Conservation (phyloP, 2,113 vertebrate genomes). For the Lucifuga dentata region DNA sequence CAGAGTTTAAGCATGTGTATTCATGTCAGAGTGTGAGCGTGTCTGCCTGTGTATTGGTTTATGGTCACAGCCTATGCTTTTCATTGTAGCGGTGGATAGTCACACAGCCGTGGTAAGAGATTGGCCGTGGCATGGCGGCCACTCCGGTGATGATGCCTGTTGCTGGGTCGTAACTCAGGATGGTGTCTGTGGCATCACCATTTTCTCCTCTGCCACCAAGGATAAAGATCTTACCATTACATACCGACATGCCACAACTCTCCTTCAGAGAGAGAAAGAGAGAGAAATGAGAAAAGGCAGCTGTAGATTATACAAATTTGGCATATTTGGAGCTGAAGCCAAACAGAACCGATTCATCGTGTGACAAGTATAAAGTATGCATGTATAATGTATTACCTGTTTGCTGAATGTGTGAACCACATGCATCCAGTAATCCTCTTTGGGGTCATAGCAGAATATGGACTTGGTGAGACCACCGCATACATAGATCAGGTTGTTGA, state of each 20-base stretch:
- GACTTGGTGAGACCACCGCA: conserved; percentile 97
- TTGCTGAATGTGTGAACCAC: conserved; percentile 96
- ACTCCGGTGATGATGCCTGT: conserved; percentile 96
- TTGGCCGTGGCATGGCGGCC: conserved; percentile 95
- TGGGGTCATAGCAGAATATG: conserved; percentile 96
- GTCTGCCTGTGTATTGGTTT: conserved; percentile 7
- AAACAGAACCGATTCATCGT: neutral
- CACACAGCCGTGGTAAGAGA: conserved; percentile 98
- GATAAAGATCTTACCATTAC: conserved; percentile 98
- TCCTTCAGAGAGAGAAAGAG: conserved; percentile 83
- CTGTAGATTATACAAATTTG: neutral
- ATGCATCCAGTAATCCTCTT: conserved; percentile 98
- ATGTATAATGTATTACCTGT: conserved; percentile 84
- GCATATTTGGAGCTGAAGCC: neutral
- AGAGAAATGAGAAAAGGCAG: neutral
- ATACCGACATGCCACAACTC: conserved; percentile 98
- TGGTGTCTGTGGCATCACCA: conserved; percentile 94
- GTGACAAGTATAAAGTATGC: neutral
- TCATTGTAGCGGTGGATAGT: conserved; percentile 98
- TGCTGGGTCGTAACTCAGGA: conserved; percentile 95
- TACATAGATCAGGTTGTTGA: conserved; percentile 97
- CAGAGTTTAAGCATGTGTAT: conserved; percentile 21
- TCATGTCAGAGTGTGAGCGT: conserved; percentile 24
- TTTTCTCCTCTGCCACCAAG: conserved; percentile 94
- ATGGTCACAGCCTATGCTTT: conserved; percentile 88